Conservation (phyloP, 2,797 vertebrate species). For the Acropternis orthonyx region DNA sequence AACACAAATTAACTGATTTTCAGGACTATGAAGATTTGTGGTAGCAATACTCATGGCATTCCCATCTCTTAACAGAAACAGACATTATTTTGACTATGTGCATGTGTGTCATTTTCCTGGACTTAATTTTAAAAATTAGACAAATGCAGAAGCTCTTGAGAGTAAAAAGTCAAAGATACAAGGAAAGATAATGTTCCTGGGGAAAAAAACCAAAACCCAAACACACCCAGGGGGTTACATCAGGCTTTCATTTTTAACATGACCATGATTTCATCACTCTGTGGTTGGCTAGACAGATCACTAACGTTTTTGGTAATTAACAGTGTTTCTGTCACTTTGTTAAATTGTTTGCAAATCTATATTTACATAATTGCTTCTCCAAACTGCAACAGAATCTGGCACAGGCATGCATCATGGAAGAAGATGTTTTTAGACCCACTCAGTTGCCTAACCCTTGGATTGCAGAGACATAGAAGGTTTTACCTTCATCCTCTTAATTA, state of each 20-base stretch:
- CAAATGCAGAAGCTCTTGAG: neutral
- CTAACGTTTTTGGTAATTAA: conserved; percentile 48
- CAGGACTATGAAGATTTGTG: neutral
- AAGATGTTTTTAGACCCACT: conserved; percentile 10
- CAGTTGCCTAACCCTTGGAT: neutral
- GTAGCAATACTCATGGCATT: neutral
- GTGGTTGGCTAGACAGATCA: conserved; percentile 16
- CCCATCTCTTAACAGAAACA: neutral
- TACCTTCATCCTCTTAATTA: conserved; percentile 37
- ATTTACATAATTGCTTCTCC: conserved; percentile 65
- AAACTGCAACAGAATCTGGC: conserved; percentile 44
- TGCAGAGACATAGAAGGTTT: neutral
- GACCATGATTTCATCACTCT: conserved; percentile 41
- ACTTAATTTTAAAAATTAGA: neutral
- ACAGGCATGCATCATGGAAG: conserved; percentile 3
- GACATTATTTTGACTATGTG: neutral
- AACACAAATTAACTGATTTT: neutral
- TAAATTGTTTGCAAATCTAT: conserved; percentile 59
- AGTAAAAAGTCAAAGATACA: neutral
- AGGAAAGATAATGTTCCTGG: neutral
- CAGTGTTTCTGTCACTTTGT: conserved; percentile 51
- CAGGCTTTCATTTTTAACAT: conserved; percentile 49
- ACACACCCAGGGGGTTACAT: neutral
- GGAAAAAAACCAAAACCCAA: neutral
- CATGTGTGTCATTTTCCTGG: neutral